These are phyloP conservation scores for Stenotaenia linearis DNA, from an alignment of 2,888 invertebrate species.

Conservation along the genomic window DNA sequence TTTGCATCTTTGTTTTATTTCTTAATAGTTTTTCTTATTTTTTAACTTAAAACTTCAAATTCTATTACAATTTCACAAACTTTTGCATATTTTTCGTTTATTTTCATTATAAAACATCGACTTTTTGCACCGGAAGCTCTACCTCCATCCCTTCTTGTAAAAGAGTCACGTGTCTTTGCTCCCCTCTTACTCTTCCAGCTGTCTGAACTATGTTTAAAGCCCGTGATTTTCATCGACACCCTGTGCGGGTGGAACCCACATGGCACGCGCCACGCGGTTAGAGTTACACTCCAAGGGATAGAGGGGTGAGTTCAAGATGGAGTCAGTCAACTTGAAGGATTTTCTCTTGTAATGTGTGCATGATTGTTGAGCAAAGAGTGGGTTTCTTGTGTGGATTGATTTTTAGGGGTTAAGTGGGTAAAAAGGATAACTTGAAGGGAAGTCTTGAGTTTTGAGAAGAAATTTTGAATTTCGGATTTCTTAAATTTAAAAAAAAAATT, in stretches of 20 bases:
- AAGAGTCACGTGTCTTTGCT: background rate
- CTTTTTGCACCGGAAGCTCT: background rate
- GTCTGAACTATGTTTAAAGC: background rate
- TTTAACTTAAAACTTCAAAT: no score
- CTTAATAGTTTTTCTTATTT: no score
- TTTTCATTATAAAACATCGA: background rate
- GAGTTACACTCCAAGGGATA: background rate
- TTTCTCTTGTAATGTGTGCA: background rate
- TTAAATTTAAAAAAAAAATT: no score
- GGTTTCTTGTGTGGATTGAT: no score
- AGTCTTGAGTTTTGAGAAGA: no score
- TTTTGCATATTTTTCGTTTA: background rate
- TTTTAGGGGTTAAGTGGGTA: no score
- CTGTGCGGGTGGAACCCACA: background rate
- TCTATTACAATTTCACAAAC: background rate
- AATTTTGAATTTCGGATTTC: no score
- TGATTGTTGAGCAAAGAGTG: no score
- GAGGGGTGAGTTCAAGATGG: background rate
- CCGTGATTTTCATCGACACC: background rate
- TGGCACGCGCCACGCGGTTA: background rate
- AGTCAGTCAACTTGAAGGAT: background rate
- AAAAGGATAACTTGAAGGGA: no score
- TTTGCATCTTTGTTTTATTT: no score
- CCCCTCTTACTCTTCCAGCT: background rate
- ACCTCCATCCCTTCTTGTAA: background rate